Evolutionary conservation across 2,888 invertebrate species (phyloP).

Genomic region (Spilosoma lubricipeda): DNA sequence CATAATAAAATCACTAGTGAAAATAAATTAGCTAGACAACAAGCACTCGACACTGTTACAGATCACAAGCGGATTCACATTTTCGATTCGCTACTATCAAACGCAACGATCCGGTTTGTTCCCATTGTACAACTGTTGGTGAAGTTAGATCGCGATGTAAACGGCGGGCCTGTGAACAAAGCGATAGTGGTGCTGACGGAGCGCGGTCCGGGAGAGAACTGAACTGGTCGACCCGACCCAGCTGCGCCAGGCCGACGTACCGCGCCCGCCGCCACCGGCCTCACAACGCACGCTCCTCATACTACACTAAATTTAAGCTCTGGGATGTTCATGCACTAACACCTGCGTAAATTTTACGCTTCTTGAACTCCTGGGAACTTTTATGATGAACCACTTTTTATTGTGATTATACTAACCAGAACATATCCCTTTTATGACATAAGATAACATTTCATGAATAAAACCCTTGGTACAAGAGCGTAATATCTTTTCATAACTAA

Average conservation of each 20-base stretch:
- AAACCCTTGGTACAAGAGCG: neutral
- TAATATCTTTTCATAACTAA: neutral
- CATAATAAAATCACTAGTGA: slow-evolving; percentile 35
- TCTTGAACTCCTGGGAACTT: neutral
- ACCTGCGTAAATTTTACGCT: slow-evolving; percentile 36
- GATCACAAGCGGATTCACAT: slow-evolving; percentile 59
- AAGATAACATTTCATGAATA: neutral
- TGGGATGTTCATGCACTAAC: slow-evolving; percentile 56
- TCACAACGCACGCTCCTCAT: slow-evolving; percentile 34
- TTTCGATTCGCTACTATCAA: slow-evolving; percentile 60
- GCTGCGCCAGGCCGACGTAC: slow-evolving; percentile 47
- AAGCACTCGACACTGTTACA: slow-evolving; percentile 34
- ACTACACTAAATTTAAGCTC: slow-evolving; percentile 57
- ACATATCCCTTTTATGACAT: neutral
- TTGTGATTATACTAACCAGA: neutral
- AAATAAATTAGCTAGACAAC: slow-evolving; percentile 23
- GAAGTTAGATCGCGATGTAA: slow-evolving; percentile 56
- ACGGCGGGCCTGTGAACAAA: slow-evolving; percentile 28
- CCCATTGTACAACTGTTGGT: slow-evolving; percentile 65
- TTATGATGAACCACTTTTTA: neutral
- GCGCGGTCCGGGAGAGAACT: slow-evolving; percentile 68
- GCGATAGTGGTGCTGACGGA: slow-evolving; percentile 41
- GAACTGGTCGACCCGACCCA: slow-evolving; percentile 59
- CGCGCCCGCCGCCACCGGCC: slow-evolving; percentile 51
- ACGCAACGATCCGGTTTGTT: slow-evolving; percentile 59